Evolutionary conservation across 2,797 vertebrate genomes (phyloP).

Genomic region (Centropyge bicolor): DNA sequence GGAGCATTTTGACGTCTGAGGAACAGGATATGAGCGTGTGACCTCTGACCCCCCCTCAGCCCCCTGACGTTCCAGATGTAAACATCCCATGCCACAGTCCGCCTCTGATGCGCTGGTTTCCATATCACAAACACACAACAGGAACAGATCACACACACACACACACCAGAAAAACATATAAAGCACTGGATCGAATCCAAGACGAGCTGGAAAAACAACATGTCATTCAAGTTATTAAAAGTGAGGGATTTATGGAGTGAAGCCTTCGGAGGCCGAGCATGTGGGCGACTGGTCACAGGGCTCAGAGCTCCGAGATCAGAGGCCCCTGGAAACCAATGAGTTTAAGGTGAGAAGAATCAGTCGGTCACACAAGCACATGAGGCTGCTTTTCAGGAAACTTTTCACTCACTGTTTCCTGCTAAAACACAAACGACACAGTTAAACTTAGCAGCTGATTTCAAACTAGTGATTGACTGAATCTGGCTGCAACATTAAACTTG

Average conservation of each 20-base stretch:
- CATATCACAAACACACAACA: neutral
- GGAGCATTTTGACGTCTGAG: slow-evolving; percentile 19
- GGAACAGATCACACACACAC: neutral
- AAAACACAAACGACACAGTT: neutral
- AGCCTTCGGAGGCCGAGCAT: neutral
- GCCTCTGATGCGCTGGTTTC: slow-evolving; percentile 1
- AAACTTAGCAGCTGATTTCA: too few relatives aligned
- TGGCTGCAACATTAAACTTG: too few relatives aligned
- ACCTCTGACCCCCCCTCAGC: slow-evolving; percentile 25
- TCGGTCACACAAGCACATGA: neutral
- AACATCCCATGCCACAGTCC: slow-evolving; percentile 40
- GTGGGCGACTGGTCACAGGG: slow-evolving; percentile 8
- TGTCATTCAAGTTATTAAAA: neutral
- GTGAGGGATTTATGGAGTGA: slow-evolving; percentile 5
- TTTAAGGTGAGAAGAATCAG: neutral
- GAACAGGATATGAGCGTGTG: slow-evolving; percentile 47
- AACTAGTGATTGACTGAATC: too few relatives aligned
- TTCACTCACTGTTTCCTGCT: neutral
- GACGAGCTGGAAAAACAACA: slow-evolving; percentile 20
- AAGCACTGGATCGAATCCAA: neutral
- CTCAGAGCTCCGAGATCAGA: neutral
- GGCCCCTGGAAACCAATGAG: neutral
- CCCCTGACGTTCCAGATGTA: slow-evolving; percentile 41
- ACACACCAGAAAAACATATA: neutral
- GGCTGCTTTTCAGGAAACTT: neutral